These are phyloP conservation scores for Apostichopus parvimensis DNA, from an alignment of 35 echinoderm and acorn worm species.

Conservation along the genomic window DNA sequence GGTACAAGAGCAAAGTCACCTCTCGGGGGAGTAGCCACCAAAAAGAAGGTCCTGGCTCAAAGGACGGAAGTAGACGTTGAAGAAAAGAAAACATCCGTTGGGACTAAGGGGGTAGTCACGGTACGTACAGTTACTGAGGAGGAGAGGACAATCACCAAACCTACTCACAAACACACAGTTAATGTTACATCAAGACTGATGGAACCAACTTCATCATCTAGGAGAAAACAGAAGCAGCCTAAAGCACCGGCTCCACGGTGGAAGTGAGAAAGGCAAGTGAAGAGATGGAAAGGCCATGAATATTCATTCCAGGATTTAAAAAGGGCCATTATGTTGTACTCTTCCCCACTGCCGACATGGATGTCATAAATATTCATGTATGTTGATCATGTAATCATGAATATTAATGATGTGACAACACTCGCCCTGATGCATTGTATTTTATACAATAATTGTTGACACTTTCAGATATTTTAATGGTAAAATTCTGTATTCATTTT, in stretches of 20 bases:
- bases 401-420: neutral
- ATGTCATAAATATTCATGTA: neutral
- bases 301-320: neutral
- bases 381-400: neutral
- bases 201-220: conserved; percentile 56
- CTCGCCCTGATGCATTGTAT: neutral
- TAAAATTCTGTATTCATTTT: neutral
- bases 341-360: neutral
- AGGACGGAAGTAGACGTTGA: conserved; percentile 71
- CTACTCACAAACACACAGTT: conserved; percentile 49
- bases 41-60: conserved; percentile 45
- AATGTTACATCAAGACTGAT: conserved; percentile 36
- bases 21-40: conserved; percentile 54
- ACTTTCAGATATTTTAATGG: neutral
- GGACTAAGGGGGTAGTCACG: conserved; percentile 77
- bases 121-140: conserved; percentile 84
- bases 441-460: neutral
- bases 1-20: conserved; percentile 47
- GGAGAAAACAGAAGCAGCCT: conserved; percentile 10
- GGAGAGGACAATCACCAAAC: conserved; percentile 79
- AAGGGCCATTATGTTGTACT: neutral
- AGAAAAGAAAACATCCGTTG: conserved; percentile 31
- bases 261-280: neutral
- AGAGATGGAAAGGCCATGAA: neutral
- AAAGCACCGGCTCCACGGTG: neutral